These are phyloP conservation scores for Drosophila kanekoi DNA, from an alignment of 2,888 invertebrate genomes.

Conservation along the genomic window DNA sequence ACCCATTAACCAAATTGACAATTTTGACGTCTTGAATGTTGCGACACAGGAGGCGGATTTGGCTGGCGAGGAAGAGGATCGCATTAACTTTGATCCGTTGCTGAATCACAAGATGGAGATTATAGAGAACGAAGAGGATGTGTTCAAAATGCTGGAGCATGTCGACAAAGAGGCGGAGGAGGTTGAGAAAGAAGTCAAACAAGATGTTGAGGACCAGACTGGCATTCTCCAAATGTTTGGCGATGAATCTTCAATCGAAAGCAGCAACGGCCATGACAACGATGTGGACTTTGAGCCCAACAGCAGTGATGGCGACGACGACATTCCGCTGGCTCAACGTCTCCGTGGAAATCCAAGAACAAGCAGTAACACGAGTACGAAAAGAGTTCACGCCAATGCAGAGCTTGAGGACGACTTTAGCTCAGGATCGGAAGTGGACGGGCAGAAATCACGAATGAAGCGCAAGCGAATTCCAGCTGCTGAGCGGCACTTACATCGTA, in stretches of 20 bases:
- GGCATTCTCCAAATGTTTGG: constrained; percentile 37
- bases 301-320: constrained; percentile 76
- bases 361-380: constrained; percentile 2
- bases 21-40: constrained; percentile 64
- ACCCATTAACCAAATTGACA: constrained; percentile 48
- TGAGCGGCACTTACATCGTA: constrained; percentile 74
- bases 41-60: constrained; percentile 53
- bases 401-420: constrained; percentile 47
- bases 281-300: constrained; percentile 72
- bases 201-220: constrained; percentile 38
- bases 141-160: constrained; percentile 82
- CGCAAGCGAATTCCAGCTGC: constrained; percentile 68
- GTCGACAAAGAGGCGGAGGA: constrained; percentile 79
- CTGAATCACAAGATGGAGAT: constrained; percentile 81
- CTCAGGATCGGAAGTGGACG: constrained; percentile 48
- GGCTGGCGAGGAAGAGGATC: constrained; percentile 77
- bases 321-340: constrained; percentile 77
- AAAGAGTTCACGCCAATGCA: constrained; percentile 23
- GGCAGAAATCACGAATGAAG: constrained; percentile 53
- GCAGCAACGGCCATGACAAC: constrained; percentile 59
- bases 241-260: constrained; percentile 53
- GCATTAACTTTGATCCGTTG: constrained; percentile 79
- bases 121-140: constrained; percentile 82
- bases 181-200: constrained; percentile 59
- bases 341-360: constrained; percentile 32